Conservation (phyloP, 2,888 invertebrate genomes). For the Oxycera nigricornis region DNA sequence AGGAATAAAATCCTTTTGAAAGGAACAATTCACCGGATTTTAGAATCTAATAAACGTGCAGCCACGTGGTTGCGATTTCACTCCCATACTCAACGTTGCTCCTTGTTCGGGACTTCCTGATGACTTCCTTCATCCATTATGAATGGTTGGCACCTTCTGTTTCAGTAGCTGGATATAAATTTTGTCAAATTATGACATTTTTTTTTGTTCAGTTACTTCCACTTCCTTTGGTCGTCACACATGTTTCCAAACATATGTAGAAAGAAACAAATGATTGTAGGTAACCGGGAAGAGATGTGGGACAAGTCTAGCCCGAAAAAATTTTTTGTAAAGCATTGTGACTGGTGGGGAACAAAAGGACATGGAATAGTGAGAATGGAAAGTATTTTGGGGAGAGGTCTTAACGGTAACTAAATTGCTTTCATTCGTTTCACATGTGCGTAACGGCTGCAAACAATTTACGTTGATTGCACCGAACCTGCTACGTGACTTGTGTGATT, state of each 20-base stretch:
- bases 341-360: neutral
- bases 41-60: slow-evolving; percentile 12
- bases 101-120: neutral
- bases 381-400: slow-evolving; percentile 1
- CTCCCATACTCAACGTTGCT: neutral
- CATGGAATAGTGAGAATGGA: neutral
- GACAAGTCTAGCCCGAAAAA: too few species aligned
- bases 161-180: slow-evolving; percentile 15
- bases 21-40: neutral
- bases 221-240: neutral
- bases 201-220: neutral
- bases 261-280: neutral
- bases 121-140: slow-evolving; percentile 2
- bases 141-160: slow-evolving; percentile 31
- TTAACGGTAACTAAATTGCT: slow-evolving; percentile 35
- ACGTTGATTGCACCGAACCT: slow-evolving; percentile 38
- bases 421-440: slow-evolving; percentile 40
- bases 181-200: slow-evolving; percentile 38
- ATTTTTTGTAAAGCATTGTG: too few species aligned
- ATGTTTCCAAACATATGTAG: neutral
- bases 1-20: neutral
- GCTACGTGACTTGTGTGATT: slow-evolving; percentile 39
- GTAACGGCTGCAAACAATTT: slow-evolving; percentile 40
- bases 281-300: too few species aligned
- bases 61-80: neutral